A percentile compares a stretch with the other conserved stretches of the same genome.
Evolutionary conservation across 1,140 invertebrate genomes (phyloP).

Genomic region (Lerema accius): DNA sequence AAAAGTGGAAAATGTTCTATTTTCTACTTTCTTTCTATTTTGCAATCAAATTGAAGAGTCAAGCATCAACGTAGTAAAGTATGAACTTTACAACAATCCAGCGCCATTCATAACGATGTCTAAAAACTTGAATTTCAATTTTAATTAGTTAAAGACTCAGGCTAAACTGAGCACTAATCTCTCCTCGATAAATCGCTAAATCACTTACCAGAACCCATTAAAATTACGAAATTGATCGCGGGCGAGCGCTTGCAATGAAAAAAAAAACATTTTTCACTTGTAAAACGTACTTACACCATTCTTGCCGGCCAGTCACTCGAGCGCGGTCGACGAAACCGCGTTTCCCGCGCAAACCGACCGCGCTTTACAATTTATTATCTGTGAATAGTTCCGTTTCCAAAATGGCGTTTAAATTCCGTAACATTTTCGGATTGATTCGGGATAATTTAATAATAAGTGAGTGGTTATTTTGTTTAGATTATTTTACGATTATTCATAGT

Average conservation of each 20-base stretch:
- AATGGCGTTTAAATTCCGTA: constrained; percentile 47
- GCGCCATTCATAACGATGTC: neutral
- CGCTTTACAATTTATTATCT: constrained; percentile 36
- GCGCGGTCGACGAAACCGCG: constrained; percentile 48
- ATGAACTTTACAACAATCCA: neutral
- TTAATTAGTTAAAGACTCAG: neutral
- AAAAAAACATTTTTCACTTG: constrained; percentile 51
- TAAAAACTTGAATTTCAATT: neutral
- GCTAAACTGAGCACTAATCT: neutral
- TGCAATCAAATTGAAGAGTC: no score
- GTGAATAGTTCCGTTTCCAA: constrained; percentile 37
- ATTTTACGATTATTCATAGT: neutral
- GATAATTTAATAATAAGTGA: constrained; percentile 60
- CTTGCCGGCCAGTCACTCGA: constrained; percentile 57
- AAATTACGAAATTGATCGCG: constrained; percentile 20
- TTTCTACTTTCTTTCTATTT: no score
- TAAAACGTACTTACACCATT: constrained; percentile 48
- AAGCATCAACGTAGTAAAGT: neutral
- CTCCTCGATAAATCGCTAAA: constrained; percentile 14
- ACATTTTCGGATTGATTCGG: constrained; percentile 44
- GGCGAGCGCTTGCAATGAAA: constrained; percentile 36
- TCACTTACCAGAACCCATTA: constrained; percentile 14
- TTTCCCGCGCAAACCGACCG: constrained; percentile 39
- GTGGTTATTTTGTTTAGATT: constrained; percentile 37
- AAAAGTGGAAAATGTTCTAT: no score